Evolutionary conservation across 2,797 vertebrate species (phyloP).

Genomic region (Mastacembelus armatus): DNA sequence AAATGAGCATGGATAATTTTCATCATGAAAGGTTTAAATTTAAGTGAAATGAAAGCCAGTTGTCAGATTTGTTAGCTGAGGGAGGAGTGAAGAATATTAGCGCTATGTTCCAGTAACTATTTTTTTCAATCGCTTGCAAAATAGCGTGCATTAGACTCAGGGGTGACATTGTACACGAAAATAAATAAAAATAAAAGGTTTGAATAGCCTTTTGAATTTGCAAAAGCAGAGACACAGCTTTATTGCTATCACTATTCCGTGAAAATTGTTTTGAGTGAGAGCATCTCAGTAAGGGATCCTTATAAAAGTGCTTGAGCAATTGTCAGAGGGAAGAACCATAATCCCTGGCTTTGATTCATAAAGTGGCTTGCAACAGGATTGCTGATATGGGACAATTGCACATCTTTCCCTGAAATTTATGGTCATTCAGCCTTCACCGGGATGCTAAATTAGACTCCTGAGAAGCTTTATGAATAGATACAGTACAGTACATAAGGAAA

Average conservation of each 20-base stretch:
- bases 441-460: slow-evolving; percentile 50
- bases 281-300: slow-evolving; percentile 29
- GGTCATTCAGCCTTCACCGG: slow-evolving; percentile 28
- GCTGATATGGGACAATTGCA: slow-evolving; percentile 56
- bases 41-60: slow-evolving; percentile 49
- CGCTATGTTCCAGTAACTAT: slow-evolving; percentile 25
- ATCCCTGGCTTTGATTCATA: slow-evolving; percentile 55
- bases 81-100: slow-evolving; percentile 22
- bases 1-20: slow-evolving; percentile 36
- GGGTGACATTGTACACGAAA: slow-evolving; percentile 31
- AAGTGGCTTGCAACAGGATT: slow-evolving; percentile 40
- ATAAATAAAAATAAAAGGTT: slow-evolving; percentile 22
- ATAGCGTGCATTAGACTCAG: slow-evolving; percentile 23
- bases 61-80: slow-evolving; percentile 47
- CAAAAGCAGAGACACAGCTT: slow-evolving; percentile 14
- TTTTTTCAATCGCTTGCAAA: too few relatives aligned
- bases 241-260: slow-evolving; percentile 21
- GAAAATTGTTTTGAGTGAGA: slow-evolving; percentile 38
- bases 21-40: slow-evolving; percentile 38
- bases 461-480: slow-evolving; percentile 51
- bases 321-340: slow-evolving; percentile 35
- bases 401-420: slow-evolving; percentile 47
- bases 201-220: slow-evolving; percentile 43
- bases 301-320: slow-evolving; percentile 21
- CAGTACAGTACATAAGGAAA: slow-evolving; percentile 10